Base-by-base conservation (phyloP, 1,140 invertebrate species). In the Papilio glaucus region DNA sequence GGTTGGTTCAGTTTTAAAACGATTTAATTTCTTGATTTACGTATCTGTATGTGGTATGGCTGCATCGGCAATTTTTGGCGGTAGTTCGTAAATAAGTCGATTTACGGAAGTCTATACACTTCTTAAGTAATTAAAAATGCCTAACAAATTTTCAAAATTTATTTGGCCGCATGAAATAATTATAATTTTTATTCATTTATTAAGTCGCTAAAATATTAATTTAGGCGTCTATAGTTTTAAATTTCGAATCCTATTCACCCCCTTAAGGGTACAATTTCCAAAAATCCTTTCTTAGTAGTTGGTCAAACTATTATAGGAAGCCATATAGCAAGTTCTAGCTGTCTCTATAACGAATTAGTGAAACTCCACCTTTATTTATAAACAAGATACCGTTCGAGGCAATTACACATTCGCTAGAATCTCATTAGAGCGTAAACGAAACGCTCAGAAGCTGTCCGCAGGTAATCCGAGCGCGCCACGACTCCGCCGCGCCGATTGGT, bases 21-120 rank as follows among this genome's bases (percentile, higher is more conserved):
- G 67, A 53, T 69, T 69, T 69, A 69, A 69, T 69, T 49, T 69
- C 45, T 69, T 69, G 67, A 69, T 69, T 69, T 69, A 69, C 67
- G 62, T 65, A 65, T 65, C 29, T 65, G n/a, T 37, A 24, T 39
- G 37, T 15, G n/a, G 42, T 18, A 18, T 45, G 4, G n/a, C 3
- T 53, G 18, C 21, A 24, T 65, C 9, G 62, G 62, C 21, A 65
- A 65, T 65, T 57, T 57, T 53, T 8, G 18, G 49, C 9, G 24
- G 49, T 57, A 10, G 21, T 10, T 57, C 21, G 10, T 57, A 57
- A 26, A 57, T 57, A 21, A 57, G 49, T 57, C n/a, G 45, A 49
- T 9, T 33, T 57, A 26, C 21, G 4, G 21, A 57, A 57, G 12
- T 21, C 1, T 49, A 49, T 7, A n/a, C n/a, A n/a, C n/a, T n/a